Evolutionary conservation across 1,140 invertebrate genomes (phyloP).

Genomic region (Bicyclus anynana): DNA sequence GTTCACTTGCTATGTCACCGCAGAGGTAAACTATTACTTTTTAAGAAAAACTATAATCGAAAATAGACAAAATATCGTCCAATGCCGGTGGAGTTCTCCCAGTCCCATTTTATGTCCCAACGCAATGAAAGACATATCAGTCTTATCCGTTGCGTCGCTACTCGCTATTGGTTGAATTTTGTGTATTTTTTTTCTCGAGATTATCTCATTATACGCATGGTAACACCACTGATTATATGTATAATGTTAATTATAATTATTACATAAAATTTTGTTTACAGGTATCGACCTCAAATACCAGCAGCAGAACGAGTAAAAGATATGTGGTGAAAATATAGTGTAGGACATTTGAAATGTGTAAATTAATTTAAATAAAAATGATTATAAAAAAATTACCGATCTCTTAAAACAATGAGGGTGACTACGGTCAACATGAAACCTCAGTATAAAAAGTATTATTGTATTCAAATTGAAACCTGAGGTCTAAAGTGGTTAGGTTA

Average conservation of each 20-base stretch:
- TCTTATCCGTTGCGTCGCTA: too few relatives aligned
- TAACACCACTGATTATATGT: too few relatives aligned
- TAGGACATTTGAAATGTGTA: constrained; percentile 1
- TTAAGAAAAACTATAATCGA: too few relatives aligned
- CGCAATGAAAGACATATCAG: too few relatives aligned
- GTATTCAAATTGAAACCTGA: constrained; percentile 3
- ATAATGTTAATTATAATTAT: too few relatives aligned
- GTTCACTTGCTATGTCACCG: constrained; percentile 40
- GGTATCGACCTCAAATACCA: constrained; percentile 61
- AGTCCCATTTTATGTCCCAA: too few relatives aligned
- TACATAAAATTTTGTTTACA: constrained; percentile 29
- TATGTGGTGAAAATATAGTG: constrained; percentile 54
- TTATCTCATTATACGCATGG: too few relatives aligned
- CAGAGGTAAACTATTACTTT: constrained; percentile 45
- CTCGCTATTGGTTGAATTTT: too few relatives aligned
- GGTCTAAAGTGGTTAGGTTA: constrained; percentile 8
- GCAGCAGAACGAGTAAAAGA: constrained; percentile 64
- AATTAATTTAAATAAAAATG: not conserved
- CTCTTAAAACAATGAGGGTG: constrained; percentile 2
- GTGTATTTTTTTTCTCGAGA: too few relatives aligned
- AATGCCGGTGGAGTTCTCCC: too few relatives aligned
- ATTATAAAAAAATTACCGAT: not conserved
- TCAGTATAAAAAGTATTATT: constrained; percentile 20
- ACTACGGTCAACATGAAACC: not conserved
- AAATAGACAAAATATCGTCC: too few relatives aligned